Conservation (phyloP, 2,888 invertebrate genomes). For the Drosophila cognata region DNA sequence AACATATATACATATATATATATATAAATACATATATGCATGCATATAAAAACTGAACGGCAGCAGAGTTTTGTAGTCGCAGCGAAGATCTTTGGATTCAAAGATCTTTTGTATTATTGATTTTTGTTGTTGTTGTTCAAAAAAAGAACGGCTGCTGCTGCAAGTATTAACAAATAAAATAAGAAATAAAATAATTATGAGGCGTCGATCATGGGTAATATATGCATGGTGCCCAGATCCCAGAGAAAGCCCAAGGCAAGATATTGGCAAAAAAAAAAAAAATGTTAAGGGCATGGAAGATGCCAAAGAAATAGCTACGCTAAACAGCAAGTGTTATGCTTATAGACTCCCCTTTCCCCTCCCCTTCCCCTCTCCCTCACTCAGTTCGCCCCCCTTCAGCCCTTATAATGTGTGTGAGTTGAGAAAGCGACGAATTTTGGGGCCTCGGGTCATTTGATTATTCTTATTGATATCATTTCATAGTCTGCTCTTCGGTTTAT, state of each 20-base stretch:
- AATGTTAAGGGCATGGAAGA: background rate
- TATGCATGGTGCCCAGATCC: conserved; percentile 50
- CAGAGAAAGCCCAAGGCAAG: conserved; percentile 44
- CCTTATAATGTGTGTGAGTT: conserved; percentile 2
- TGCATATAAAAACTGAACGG: conserved; percentile 48
- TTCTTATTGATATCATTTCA: conserved; percentile 54
- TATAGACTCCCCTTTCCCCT: background rate
- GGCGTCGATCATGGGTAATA: conserved; percentile 48
- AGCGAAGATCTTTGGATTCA: conserved; percentile 34
- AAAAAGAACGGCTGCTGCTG: conserved; percentile 1
- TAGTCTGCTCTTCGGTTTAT: conserved; percentile 15
- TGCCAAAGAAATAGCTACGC: conserved; percentile 5
- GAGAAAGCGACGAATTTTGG: conserved; percentile 39
- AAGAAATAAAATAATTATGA: conserved; percentile 62
- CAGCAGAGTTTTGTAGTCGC: conserved; percentile 40
- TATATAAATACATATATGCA: conserved; percentile 8
- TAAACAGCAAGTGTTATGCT: conserved; percentile 42
- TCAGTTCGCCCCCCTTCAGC: background rate
- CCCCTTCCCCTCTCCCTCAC: background rate
- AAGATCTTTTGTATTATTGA: conserved; percentile 73
- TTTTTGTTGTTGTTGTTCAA: conserved; percentile 44
- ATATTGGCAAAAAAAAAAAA: conserved; percentile 62
- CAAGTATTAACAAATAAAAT: conserved; percentile 15
- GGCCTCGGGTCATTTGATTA: conserved; percentile 34
- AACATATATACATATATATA: conserved; percentile 6